These are phyloP conservation scores for Contarinia nasturtii DNA, from an alignment of 1,140 invertebrate species.

Conservation along the genomic window DNA sequence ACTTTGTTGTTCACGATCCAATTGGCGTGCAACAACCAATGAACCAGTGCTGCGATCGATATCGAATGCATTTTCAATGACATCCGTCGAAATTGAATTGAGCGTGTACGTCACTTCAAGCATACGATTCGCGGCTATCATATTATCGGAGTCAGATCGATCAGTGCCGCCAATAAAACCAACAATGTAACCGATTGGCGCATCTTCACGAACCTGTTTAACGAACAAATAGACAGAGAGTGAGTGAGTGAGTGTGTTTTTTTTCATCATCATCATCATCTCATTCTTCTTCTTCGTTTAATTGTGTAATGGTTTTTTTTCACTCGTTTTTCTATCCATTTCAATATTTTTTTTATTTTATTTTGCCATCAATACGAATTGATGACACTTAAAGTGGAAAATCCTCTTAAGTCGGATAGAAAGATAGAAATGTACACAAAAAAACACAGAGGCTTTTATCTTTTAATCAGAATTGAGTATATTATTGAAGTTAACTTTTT, in stretches of 20 bases:
- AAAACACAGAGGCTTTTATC: background rate
- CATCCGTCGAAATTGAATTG: slow-evolving; percentile 43
- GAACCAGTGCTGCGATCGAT: slow-evolving; percentile 69
- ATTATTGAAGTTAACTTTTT: background rate
- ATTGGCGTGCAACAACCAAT: slow-evolving; percentile 59
- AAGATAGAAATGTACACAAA: background rate
- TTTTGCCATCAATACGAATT: slow-evolving; percentile 8
- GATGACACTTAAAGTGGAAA: background rate
- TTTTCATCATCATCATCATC: too few species aligned
- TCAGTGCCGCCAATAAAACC: slow-evolving; percentile 61
- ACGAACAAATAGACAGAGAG: slow-evolving; percentile 6
- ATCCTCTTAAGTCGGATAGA: slow-evolving; percentile 5
- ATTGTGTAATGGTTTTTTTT: background rate
- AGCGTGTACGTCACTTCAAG: slow-evolving; percentile 67
- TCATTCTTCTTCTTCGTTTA: too few species aligned
- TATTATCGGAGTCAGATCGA: slow-evolving; percentile 31
- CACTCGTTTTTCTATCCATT: too few species aligned
- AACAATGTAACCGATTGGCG: slow-evolving; percentile 50
- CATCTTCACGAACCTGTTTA: slow-evolving; percentile 56
- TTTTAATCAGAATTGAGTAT: background rate
- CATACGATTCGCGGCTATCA: slow-evolving; percentile 35
- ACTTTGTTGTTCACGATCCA: slow-evolving; percentile 68
- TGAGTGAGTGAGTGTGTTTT: too few species aligned
- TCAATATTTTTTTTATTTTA: background rate
- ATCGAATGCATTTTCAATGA: slow-evolving; percentile 59